Conservation (phyloP, 1,140 invertebrate genomes). For the Drosophila pachea region DNA sequence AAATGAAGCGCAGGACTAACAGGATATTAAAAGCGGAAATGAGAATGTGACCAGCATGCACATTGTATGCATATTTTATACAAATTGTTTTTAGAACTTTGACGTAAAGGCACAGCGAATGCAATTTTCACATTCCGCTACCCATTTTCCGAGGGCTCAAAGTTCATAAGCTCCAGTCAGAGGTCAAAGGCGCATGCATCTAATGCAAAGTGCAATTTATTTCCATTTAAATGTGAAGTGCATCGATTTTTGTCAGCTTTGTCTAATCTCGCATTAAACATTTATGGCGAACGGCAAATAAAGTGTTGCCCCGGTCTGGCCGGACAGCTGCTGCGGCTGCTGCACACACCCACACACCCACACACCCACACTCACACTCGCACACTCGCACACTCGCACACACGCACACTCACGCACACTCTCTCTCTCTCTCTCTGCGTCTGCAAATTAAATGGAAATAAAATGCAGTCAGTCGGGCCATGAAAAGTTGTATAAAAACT, state of each 20-base stretch:
- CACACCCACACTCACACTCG: background rate
- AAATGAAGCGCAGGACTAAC: slow-evolving; percentile 44
- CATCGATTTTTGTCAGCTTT: slow-evolving; percentile 13
- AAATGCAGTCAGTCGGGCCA: slow-evolving; percentile 45
- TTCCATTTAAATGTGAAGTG: slow-evolving; percentile 35
- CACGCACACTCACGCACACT: background rate
- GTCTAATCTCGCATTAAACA: slow-evolving; percentile 40
- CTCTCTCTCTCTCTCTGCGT: background rate
- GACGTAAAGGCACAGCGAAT: too few species aligned
- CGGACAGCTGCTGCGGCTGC: slow-evolving; percentile 1
- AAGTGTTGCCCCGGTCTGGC: slow-evolving; percentile 10
- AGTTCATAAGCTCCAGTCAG: too few species aligned
- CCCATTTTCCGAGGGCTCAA: background rate
- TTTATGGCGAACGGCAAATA: slow-evolving; percentile 36
- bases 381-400: background rate
- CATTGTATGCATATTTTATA: too few species aligned
- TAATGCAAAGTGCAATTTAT: background rate
- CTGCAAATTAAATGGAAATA: slow-evolving; percentile 73
- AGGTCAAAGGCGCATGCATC: background rate
- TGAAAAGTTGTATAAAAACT: slow-evolving; percentile 7
- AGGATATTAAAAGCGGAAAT: slow-evolving; percentile 50
- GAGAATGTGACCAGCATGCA: slow-evolving; percentile 1
- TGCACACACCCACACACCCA: background rate
- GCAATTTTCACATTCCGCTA: background rate
- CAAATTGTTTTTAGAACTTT: too few species aligned